Conservation (phyloP, 2,113 vertebrate genomes). For the Vidua chalybeata region DNA sequence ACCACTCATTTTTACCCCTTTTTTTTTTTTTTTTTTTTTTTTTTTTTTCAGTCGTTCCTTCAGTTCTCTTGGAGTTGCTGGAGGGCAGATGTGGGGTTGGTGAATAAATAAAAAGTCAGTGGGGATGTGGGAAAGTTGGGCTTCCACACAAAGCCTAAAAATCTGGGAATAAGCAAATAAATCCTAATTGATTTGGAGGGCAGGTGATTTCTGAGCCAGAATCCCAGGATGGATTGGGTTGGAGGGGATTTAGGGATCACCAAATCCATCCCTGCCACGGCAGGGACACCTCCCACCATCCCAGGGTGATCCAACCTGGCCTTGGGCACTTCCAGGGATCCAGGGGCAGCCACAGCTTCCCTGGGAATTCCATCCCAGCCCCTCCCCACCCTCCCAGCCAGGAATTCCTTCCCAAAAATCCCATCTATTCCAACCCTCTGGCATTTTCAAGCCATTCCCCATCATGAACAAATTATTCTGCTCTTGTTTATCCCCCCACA, state of each 20-base stretch:
- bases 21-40: neutral
- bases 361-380: neutral
- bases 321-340: neutral
- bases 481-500: neutral
- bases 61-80: neutral
- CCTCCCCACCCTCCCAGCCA: neutral
- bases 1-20: neutral
- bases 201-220: neutral
- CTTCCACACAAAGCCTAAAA: neutral
- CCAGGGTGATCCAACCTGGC: rapidly evolving
- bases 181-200: neutral
- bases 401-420: neutral
- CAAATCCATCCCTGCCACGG: rapidly evolving
- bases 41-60: neutral
- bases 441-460: neutral
- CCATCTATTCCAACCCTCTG: rapidly evolving
- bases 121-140: neutral
- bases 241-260: neutral
- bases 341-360: neutral
- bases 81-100: neutral
- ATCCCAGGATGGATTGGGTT: neutral
- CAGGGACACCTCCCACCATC: neutral
- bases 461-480: neutral
- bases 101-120: neutral
- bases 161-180: neutral